A percentile compares a stretch with the other conserved stretches of the same genome.
phyloP scores from a whole-genome alignment of 2,888 invertebrate genomes.

The Meandrusa payeni region DNA sequence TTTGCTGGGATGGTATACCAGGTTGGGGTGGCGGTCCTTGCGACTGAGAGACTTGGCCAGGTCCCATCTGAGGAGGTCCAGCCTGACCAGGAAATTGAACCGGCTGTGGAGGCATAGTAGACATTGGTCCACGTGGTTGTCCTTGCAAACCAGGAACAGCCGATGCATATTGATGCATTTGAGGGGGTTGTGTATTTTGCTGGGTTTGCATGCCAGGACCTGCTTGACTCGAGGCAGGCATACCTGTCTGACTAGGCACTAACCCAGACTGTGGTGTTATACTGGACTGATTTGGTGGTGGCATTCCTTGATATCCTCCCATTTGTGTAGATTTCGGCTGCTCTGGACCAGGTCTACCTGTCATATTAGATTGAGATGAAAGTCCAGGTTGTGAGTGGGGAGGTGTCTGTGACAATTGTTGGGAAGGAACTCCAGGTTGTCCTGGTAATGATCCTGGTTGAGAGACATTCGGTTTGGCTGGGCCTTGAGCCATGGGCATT shows the following conservation, averaged over 20 bases:
- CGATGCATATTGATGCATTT: conserved; percentile 21
- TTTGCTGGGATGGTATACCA: conserved; percentile 33
- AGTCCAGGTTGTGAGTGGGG: conserved; percentile 37
- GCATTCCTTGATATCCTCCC: conserved; percentile 29
- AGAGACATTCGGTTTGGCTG: conserved; percentile 42
- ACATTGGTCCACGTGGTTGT: conserved; percentile 27
- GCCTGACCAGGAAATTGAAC: conserved; percentile 14
- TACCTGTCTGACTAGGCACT: conserved; percentile 38
- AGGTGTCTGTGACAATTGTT: conserved; percentile 35
- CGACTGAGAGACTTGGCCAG: conserved; percentile 25
- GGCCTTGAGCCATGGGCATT: conserved; percentile 29
- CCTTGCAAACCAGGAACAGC: no score
- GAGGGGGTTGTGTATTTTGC: conserved; percentile 12
- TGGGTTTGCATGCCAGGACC: conserved; percentile 20
- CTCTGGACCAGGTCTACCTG: conserved; percentile 22
- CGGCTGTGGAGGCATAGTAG: conserved; percentile 27
- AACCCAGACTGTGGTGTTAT: conserved; percentile 31
- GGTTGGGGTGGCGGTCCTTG: conserved; percentile 33
- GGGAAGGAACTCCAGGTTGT: conserved; percentile 25
- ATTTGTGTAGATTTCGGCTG: conserved; percentile 26
- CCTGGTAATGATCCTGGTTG: conserved; percentile 38
- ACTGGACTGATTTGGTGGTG: conserved; percentile 36
- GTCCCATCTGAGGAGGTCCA: conserved; percentile 18
- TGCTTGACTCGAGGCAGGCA: conserved; percentile 23
- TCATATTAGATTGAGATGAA: conserved; percentile 31